Conservation (phyloP, 2,113 vertebrate genomes). For the Rafetus swinhoei region DNA sequence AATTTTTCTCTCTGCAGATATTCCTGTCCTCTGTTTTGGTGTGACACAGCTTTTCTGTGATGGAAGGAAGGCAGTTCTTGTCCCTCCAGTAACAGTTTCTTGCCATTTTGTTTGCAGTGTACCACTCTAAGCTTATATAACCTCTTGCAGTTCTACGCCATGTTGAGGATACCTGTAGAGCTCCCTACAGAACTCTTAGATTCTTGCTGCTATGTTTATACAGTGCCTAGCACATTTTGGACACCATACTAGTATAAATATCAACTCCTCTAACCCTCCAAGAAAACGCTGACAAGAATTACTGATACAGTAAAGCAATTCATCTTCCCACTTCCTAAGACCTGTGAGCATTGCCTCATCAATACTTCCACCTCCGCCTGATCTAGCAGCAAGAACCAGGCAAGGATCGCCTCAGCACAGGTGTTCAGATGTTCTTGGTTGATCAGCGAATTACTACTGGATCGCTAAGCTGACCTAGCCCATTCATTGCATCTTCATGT, state of each 20-base stretch:
- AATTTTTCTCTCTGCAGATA: not conserved
- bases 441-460: not conserved
- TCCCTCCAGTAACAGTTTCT: not conserved
- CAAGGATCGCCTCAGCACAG: fast-evolving
- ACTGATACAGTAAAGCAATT: not conserved
- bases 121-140: not conserved
- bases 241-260: not conserved
- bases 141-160: not conserved
- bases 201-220: not conserved
- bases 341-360: no score
- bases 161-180: not conserved
- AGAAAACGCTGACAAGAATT: not conserved
- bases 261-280: not conserved
- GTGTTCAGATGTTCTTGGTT: fast-evolving
- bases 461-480: not conserved
- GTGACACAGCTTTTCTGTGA: not conserved
- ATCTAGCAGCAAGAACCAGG: not conserved
- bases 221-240: not conserved
- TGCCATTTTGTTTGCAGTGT: not conserved
- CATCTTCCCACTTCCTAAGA: not conserved
- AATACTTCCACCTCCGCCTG: not conserved
- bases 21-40: not conserved
- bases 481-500: fast-evolving
- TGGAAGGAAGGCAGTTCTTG: not conserved
- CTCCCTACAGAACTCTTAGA: not conserved